Evolutionary conservation across 2,888 invertebrate genomes (phyloP).

Genomic region (Biston stratarius): DNA sequence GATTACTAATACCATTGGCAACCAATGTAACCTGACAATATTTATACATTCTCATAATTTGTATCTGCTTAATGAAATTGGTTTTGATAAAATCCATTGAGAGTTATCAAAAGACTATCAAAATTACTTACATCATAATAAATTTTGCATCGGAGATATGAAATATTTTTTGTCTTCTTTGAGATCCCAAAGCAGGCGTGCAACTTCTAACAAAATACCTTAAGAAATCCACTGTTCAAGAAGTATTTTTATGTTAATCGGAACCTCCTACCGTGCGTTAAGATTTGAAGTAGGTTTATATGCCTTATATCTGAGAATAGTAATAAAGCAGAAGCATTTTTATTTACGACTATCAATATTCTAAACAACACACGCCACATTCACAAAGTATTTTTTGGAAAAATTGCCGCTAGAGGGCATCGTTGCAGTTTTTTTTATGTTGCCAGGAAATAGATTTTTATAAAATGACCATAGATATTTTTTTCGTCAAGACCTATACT

Average conservation of each 20-base stretch:
- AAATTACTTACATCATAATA: conserved; percentile 82
- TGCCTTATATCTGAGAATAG: conserved; percentile 66
- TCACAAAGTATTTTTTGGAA: conserved; percentile 79
- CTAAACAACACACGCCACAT: conserved; percentile 88
- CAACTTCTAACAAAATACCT: conserved; percentile 83
- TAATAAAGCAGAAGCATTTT: conserved; percentile 75
- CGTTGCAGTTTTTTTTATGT: conserved; percentile 41
- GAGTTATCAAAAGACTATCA: conserved; percentile 53
- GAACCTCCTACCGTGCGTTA: conserved; percentile 55
- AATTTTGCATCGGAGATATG: conserved; percentile 79
- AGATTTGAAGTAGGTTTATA: conserved; percentile 65
- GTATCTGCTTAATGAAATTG: conserved; percentile 4
- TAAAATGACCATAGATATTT: not conserved
- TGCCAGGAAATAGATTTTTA: conserved; percentile 4
- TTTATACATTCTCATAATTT: conserved; percentile 2
- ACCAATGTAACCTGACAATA: conserved; percentile 62
- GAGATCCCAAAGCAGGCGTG: conserved; percentile 84
- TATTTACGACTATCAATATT: conserved; percentile 83
- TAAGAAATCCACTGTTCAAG: conserved; percentile 65
- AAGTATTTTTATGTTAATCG: conserved; percentile 56
- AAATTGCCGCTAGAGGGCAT: conserved; percentile 76
- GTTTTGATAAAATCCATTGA: conserved; percentile 34
- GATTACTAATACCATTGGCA: conserved; percentile 28
- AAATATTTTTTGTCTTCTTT: conserved; percentile 83
- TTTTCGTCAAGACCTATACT: not conserved